These are phyloP conservation scores for Malthinus flaveolus DNA, from an alignment of 2,888 invertebrate genomes.

Conservation along the genomic window DNA sequence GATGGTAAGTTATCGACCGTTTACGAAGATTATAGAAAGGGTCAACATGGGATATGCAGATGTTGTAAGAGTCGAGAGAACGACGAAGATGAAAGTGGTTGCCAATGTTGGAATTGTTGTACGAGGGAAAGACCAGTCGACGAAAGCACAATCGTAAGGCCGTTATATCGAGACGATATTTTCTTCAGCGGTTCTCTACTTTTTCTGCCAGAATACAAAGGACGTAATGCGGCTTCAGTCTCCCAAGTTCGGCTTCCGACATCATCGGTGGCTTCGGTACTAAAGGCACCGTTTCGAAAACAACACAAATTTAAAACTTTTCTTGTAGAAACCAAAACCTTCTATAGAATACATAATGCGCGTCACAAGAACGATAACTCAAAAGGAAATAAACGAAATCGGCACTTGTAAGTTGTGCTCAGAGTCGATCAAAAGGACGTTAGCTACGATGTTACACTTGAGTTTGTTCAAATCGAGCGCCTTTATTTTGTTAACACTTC, in stretches of 20 bases:
- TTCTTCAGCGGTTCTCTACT: conserved; percentile 83
- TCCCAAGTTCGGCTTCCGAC: conserved; percentile 10
- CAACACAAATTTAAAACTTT: background rate
- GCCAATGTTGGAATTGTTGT: background rate
- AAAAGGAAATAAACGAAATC: conserved; percentile 68
- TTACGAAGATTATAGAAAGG: conserved; percentile 10
- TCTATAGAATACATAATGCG: conserved; percentile 79
- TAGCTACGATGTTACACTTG: conserved; percentile 83
- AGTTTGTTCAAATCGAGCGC: conserved; percentile 79
- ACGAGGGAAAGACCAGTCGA: background rate
- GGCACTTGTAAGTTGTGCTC: conserved; percentile 70
- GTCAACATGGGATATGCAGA: background rate
- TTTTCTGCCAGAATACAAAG: conserved; percentile 75
- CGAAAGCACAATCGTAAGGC: conserved; percentile 54
- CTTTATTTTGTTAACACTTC: conserved; percentile 79
- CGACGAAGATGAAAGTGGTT: background rate
- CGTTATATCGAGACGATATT: conserved; percentile 84
- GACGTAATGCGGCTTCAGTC: conserved; percentile 19
- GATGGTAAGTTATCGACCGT: conserved; percentile 17
- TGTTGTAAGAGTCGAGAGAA: background rate
- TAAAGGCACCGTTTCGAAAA: background rate
- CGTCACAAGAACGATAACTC: conserved; percentile 75
- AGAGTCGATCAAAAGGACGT: conserved; percentile 70
- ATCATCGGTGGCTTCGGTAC: conserved; percentile 23
- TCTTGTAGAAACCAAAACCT: conserved; percentile 47